Evolutionary conservation across 2,113 vertebrate species (phyloP).

Genomic region (Leptobrachium leishanense): DNA sequence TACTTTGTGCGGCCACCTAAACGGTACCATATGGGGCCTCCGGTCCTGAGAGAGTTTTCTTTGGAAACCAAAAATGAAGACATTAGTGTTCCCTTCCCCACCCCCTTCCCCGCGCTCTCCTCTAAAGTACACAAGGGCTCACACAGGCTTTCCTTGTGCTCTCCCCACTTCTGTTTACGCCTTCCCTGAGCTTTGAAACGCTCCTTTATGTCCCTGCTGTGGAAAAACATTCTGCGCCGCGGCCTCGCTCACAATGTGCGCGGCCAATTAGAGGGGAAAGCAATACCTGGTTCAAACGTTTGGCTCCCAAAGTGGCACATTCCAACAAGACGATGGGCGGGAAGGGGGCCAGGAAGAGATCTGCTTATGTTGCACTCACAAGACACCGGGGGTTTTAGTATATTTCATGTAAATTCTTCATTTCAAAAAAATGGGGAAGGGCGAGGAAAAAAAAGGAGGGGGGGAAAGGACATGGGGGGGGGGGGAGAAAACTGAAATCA

Average conservation of each 20-base stretch:
- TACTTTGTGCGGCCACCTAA: constrained; percentile 47
- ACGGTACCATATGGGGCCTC: constrained; percentile 47
- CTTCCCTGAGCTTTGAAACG: constrained; percentile 44
- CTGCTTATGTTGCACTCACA: constrained; percentile 22
- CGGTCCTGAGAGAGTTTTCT: constrained; percentile 40
- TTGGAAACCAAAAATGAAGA: constrained; percentile 45
- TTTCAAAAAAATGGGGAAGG: constrained; percentile 7
- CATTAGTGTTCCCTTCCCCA: constrained; percentile 44
- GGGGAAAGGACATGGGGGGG: no score
- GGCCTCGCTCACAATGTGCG: constrained; percentile 42
- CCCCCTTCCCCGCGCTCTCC: constrained; percentile 30
- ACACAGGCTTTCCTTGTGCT: constrained; percentile 40
- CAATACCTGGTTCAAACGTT: constrained; percentile 42
- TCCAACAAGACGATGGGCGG: constrained; percentile 19
- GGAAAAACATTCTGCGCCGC: constrained; percentile 43
- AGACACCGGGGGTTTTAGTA: constrained; percentile 31
- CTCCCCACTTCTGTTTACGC: constrained; percentile 34
- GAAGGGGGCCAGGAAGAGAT: constrained; percentile 36
- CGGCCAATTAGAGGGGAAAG: constrained; percentile 47
- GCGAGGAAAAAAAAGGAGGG: background rate
- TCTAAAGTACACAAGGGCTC: constrained; percentile 46
- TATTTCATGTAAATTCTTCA: constrained; percentile 20
- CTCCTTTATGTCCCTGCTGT: constrained; percentile 46
- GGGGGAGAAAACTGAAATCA: no score
- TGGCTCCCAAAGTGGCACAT: constrained; percentile 46